These are phyloP conservation scores for Iselma pallidipennis DNA, from an alignment of 2,888 invertebrate genomes.

Conservation along the genomic window DNA sequence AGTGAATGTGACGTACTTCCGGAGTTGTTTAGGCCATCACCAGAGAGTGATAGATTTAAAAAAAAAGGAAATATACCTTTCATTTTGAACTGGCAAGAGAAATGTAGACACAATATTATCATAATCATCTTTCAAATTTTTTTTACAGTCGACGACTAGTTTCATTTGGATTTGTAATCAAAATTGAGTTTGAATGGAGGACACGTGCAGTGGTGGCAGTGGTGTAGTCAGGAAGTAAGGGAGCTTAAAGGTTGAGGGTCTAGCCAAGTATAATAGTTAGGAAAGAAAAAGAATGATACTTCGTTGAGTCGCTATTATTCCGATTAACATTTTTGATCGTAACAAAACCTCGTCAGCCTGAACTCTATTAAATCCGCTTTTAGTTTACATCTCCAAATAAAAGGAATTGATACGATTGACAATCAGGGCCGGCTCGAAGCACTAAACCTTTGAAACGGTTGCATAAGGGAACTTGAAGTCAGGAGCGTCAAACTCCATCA, in stretches of 20 bases:
- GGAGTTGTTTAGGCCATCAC: constrained; percentile 43
- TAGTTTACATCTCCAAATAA: too few species aligned
- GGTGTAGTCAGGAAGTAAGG: background rate
- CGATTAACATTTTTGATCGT: too few species aligned
- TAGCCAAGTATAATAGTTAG: background rate
- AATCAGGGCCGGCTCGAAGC: too few species aligned
- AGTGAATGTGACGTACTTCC: constrained; percentile 48
- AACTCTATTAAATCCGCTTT: too few species aligned
- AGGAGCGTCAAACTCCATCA: too few species aligned
- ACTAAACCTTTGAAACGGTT: too few species aligned
- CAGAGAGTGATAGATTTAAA: constrained; percentile 4
- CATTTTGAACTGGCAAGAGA: constrained; percentile 40
- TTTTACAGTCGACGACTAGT: background rate
- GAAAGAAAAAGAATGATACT: background rate
- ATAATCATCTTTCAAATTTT: constrained; percentile 8
- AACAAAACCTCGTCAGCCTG: too few species aligned
- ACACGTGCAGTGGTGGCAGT: background rate
- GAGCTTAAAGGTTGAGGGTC: background rate
- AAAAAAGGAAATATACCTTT: constrained; percentile 34
- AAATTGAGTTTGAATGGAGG: background rate
- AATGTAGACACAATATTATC: constrained; percentile 35
- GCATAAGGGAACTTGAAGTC: too few species aligned
- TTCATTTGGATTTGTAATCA: constrained; percentile 21
- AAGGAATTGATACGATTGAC: too few species aligned
- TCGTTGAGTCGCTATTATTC: background rate